A percentile compares a stretch with the other conserved stretches of the same genome.
phyloP scores from a whole-genome alignment of 1,140 invertebrate species.

The Ridgeia piscesae region DNA sequence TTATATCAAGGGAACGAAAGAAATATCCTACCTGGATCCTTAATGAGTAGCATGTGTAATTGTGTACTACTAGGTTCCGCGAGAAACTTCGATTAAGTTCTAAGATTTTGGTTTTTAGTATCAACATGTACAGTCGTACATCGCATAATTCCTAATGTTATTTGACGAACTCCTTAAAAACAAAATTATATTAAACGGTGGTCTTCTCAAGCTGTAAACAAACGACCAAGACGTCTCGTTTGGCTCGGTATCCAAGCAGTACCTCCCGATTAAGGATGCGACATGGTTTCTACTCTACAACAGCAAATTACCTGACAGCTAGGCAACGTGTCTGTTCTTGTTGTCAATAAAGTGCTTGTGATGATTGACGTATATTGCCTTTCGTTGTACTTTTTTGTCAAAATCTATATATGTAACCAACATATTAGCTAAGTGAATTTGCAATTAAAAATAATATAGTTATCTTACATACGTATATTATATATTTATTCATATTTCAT shows the following conservation, averaged over 20 bases:
- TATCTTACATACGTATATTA: no score
- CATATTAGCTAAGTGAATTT: no score
- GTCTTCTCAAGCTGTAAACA: not conserved
- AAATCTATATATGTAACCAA: no score
- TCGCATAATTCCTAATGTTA: not conserved
- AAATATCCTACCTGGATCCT: not conserved
- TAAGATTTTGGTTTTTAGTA: not conserved
- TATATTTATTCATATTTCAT: no score
- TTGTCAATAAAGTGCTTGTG: not conserved
- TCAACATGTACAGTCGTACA: not conserved
- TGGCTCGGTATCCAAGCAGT: not conserved
- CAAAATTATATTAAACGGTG: not conserved
- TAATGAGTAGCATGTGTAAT: not conserved
- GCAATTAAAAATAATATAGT: no score
- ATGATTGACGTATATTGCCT: not conserved
- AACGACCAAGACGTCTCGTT: not conserved
- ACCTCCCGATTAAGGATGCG: not conserved
- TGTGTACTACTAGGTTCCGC: not conserved
- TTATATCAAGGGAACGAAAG: not conserved
- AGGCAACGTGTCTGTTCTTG: not conserved
- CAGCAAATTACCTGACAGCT: not conserved
- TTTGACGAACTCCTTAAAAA: not conserved
- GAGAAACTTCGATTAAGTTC: not conserved
- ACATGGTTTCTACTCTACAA: not conserved
- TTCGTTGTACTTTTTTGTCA: not conserved